Base-by-base conservation (phyloP, 1,140 invertebrate genomes). In the Drosophila oshimai region DNA sequence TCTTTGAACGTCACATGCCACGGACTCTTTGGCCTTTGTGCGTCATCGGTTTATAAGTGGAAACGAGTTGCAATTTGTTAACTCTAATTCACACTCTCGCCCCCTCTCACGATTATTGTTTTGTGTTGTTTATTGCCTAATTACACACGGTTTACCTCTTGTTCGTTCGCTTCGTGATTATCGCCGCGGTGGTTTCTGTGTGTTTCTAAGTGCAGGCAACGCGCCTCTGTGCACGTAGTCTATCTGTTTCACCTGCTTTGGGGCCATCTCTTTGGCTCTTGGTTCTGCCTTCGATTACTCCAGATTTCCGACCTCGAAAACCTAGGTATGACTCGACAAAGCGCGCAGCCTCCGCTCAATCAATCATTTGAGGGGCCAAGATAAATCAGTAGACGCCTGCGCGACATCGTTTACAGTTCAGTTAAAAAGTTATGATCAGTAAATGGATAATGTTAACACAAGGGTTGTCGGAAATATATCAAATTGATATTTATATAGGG, bases 141-240 rank as follows among this genome's bases (percentile, higher is more conserved):
- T 84, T 86, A 86, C 65, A 71, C 54, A 12, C 39, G 69, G 18
- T 54, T 44, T 36, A 26, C 37, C 53, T 28, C 45, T 31, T 41
- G 15, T 50, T 13, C 17, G 47, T 31, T 51, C 17, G 22, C 22
- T 17, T 31, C 5, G 28, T 49, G 74, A 64, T 76, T 72, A 86
- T 80, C 79, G 64, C 54, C 33, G 33, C 47, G 7, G 58, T 20
- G n/a, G n/a, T 33, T 44, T 18, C 29, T n/a, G n/a, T 12, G n/a
- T 13, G 4, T 61, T 54, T 46, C 41, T 20, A 42, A 70, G 26
- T 77, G 73, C 57, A 62, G 42, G 29, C 34, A 60, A 87, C 81
- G 81, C 69, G 54, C 55, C 68, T 61, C 53, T 51, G 31, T 62
- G 81, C 81, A 87, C 81, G 81, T 87, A 87, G 76, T 67, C 75